Conservation (phyloP, 2,113 vertebrate genomes). For the Dasypus novemcinctus region DNA sequence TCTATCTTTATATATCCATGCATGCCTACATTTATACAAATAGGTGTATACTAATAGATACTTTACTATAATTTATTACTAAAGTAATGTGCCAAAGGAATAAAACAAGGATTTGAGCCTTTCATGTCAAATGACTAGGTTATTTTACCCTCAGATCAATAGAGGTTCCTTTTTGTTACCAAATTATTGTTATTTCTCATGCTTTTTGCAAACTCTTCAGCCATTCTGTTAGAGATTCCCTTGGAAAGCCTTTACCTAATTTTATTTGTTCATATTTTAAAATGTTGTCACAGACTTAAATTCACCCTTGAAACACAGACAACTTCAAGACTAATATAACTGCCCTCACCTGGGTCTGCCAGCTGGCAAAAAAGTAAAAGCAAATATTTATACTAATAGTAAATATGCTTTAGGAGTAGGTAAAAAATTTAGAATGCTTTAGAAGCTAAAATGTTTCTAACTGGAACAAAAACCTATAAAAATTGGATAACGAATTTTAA, state of each 20-base stretch:
- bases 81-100: background rate
- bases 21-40: background rate
- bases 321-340: background rate
- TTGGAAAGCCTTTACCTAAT: background rate
- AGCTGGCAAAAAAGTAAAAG: background rate
- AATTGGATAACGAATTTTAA: background rate
- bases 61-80: background rate
- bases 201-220: background rate
- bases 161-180: background rate
- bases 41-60: background rate
- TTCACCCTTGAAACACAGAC: background rate
- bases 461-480: background rate
- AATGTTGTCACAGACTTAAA: background rate
- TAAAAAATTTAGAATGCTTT: background rate
- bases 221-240: background rate
- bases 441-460: background rate
- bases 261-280: slow-evolving; percentile 37
- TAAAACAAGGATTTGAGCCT: background rate
- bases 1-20: background rate
- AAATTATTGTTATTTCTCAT: background rate
- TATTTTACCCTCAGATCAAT: background rate
- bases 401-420: background rate
- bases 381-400: background rate
- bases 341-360: background rate
- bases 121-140: background rate